Evolutionary conservation across 1,140 invertebrate genomes (phyloP).

Genomic region (Sminthurinus signatus): DNA sequence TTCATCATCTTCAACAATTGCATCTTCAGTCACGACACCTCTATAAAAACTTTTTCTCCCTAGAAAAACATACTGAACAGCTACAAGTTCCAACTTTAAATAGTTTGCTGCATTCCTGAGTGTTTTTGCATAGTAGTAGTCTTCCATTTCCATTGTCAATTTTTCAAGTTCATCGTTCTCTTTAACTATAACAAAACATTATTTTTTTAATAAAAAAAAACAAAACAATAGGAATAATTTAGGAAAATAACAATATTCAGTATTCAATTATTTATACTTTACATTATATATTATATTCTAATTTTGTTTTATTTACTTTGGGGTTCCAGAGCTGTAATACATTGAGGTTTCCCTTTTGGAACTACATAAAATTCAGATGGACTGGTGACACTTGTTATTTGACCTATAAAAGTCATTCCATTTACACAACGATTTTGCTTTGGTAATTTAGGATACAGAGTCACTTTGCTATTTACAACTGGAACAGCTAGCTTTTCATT

Average conservation of each 20-base stretch:
- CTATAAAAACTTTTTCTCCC: no score
- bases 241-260: neutral
- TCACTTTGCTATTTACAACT: no score
- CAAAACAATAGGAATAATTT: neutral
- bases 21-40: no score
- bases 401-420: no score
- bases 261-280: neutral
- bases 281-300: neutral
- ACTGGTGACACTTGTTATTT: no score
- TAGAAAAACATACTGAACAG: neutral
- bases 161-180: neutral
- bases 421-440: no score
- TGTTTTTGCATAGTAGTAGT: neutral
- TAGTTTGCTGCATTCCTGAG: neutral
- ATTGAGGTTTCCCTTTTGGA: neutral
- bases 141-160: neutral
- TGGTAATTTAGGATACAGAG: no score
- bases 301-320: neutral
- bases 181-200: no score
- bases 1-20: no score
- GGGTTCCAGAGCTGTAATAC: neutral
- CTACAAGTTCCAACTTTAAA: neutral
- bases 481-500: neutral
- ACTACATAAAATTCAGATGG: no score
- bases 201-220: neutral